Evolutionary conservation across 2,113 vertebrate genomes (phyloP).

Genomic region (Struthidea cinerea): DNA sequence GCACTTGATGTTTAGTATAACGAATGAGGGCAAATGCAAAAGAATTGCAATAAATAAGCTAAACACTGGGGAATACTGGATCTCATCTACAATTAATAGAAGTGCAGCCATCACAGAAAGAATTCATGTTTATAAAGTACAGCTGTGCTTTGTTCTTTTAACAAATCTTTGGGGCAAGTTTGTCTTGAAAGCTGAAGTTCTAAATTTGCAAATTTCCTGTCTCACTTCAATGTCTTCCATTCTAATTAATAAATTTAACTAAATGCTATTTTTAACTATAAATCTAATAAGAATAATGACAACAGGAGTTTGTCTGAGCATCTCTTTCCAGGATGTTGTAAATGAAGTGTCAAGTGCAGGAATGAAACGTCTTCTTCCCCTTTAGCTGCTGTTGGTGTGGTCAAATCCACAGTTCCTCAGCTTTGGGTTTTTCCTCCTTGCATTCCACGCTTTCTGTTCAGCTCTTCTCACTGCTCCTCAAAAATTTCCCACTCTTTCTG

Average conservation of each 20-base stretch:
- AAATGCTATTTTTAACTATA: neutral
- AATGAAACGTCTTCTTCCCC: neutral
- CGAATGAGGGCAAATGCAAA: conserved; percentile 1
- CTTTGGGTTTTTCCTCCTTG: neutral
- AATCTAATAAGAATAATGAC: neutral
- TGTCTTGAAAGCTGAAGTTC: neutral
- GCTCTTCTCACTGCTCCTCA: neutral
- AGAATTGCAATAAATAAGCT: neutral
- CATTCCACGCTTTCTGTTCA: neutral
- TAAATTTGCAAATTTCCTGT: neutral
- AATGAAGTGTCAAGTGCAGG: neutral
- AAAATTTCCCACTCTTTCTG: neutral
- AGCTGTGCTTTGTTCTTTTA: neutral
- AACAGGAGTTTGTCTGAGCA: neutral
- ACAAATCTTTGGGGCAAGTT: neutral
- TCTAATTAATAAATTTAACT: neutral
- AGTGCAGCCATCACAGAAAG: neutral
- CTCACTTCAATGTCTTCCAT: neutral
- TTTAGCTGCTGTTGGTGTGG: neutral
- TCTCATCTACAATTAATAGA: neutral
- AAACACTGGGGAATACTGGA: neutral
- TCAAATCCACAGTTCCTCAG: neutral
- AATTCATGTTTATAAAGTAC: neutral
- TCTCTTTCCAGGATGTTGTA: neutral
- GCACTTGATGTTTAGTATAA: conserved; percentile 17